Evolutionary conservation across 1,140 invertebrate species (phyloP), one percentile per base, ranked within the genome.

Genomic region (Samia ricini): DNA sequence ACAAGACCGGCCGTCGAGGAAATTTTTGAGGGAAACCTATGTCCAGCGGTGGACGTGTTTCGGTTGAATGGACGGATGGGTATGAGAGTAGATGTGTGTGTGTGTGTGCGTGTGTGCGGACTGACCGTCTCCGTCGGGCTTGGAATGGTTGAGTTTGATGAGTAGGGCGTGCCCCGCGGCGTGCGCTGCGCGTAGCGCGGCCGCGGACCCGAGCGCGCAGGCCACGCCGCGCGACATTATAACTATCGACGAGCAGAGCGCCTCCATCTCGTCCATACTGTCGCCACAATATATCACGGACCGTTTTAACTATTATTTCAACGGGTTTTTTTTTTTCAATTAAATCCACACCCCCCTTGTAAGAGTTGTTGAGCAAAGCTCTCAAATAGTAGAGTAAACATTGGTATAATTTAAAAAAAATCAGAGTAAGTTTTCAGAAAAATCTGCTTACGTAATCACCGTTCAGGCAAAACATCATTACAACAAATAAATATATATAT

Each of bases 261-360:
- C 93, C 82, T 97, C 96, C 88, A 95, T 96, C 91, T 98, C 97
- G 85, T 97, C 96, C 96, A 98, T 97, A 71, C 96, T 52, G 52
- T 49, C 20, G 24, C 1, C 36, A 48, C 29, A 33, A 21, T 23
- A 29, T 20, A 23, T 56, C 2, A 8, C 21, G 1, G 8, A 51
- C 4, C 22, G n/a, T 15, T 26, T 26, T 26, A 26, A 26, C 8
- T 26, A 26, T 26, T 26, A 26, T 26, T 8, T 26, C n/a, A n/a
- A n/a, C n/a, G n/a, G n/a, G n/a, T n/a, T n/a, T n/a, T n/a, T n/a
- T n/a, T n/a, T n/a, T n/a, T n/a, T n/a, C n/a, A n/a, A n/a, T n/a
- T n/a, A n/a, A n/a, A n/a, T n/a, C n/a, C n/a, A n/a, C n/a, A n/a
- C n/a, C n/a, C n/a, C n/a, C n/a, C n/a, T n/a, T n/a, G n/a, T n/a